These are phyloP conservation scores for Salvelinus sp. DNA, from an alignment of 2,113 vertebrate genomes.

Conservation along the genomic window DNA sequence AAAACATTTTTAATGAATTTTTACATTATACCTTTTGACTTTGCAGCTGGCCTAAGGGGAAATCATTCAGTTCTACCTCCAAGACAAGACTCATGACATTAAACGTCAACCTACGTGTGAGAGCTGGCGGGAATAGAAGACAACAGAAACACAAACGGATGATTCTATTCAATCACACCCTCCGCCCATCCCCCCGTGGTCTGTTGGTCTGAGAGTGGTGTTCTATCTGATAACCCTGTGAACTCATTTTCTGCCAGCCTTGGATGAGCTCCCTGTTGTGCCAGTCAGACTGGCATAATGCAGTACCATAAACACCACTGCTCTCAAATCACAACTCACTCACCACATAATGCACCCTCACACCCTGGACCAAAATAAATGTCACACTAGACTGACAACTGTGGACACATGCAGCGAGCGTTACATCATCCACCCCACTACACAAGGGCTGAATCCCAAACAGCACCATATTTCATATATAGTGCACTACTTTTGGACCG, in stretches of 20 bases:
- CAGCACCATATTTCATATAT: too few species aligned
- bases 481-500: too few species aligned
- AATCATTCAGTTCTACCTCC: too few species aligned
- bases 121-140: too few species aligned
- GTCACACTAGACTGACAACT: slow-evolving; percentile 12
- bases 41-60: too few species aligned
- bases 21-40: too few species aligned
- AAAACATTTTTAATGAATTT: too few species aligned
- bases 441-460: not conserved
- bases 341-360: not conserved
- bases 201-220: not conserved
- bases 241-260: not conserved
- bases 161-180: not conserved
- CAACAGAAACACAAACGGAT: too few species aligned
- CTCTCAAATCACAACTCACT: not conserved
- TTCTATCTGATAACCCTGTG: not conserved
- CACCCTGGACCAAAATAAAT: not conserved
- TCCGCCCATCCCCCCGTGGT: not conserved
- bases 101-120: too few species aligned
- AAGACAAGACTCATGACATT: too few species aligned
- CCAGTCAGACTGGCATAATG: not conserved
- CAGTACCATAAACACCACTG: slow-evolving; percentile 9
- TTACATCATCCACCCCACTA: slow-evolving; percentile 32
- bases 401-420: slow-evolving; percentile 14
- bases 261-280: not conserved